A percentile compares a stretch with the other conserved stretches of the same genome.
Conservation (phyloP, 1,140 invertebrate genomes). For the Vollenhovia emeryi region DNA sequence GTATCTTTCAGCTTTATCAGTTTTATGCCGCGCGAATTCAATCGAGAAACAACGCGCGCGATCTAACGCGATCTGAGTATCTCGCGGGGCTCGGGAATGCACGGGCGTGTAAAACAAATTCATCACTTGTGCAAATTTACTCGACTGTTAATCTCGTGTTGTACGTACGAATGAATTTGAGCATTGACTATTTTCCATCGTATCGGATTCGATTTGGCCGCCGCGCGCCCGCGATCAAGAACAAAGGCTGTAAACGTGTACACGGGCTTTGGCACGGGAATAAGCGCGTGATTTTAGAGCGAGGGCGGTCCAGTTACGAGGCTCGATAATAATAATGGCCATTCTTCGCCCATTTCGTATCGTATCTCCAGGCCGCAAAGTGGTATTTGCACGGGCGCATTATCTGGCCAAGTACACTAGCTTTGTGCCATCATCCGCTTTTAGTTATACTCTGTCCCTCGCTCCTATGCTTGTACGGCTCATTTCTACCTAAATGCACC, state of each 20-base stretch:
- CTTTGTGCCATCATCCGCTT: constrained; percentile 19
- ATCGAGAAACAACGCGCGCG: not conserved
- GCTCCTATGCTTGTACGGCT: not conserved
- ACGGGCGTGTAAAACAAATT: not conserved
- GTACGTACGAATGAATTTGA: not conserved
- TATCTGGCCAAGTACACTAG: constrained; percentile 21
- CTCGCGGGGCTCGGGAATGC: no score
- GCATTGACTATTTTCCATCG: not conserved
- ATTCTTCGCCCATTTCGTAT: constrained; percentile 20
- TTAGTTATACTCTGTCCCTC: constrained; percentile 13
- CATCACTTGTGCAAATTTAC: not conserved
- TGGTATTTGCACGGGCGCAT: constrained; percentile 14
- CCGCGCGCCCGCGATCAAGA: not conserved
- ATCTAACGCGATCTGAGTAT: not conserved
- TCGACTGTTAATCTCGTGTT: not conserved
- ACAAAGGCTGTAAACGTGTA: not conserved
- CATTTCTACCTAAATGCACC: constrained; percentile 53
- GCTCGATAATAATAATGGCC: constrained; percentile 30
- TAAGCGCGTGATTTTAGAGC: not conserved
- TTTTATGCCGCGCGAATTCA: constrained; percentile 33
- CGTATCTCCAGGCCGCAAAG: constrained; percentile 15
- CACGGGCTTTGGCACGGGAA: not conserved
- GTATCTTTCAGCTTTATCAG: constrained; percentile 23
- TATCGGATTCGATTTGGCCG: not conserved
- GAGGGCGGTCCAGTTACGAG: not conserved